phyloP scores from a whole-genome alignment of 2,888 invertebrate species.

The Anarsia innoxiella region DNA sequence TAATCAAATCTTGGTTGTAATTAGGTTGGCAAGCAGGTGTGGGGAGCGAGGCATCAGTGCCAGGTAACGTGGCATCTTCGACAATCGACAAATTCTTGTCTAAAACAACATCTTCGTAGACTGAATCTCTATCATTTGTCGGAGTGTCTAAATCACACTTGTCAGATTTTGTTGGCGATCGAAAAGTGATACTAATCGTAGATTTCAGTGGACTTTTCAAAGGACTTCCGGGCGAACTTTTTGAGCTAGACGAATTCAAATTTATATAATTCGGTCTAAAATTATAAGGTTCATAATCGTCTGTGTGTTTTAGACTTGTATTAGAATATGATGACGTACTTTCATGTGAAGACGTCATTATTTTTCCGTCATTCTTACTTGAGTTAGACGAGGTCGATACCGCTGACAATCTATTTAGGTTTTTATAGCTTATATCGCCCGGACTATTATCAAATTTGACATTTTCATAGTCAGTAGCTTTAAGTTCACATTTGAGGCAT shows the following conservation, averaged over 20 bases:
- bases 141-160: conserved; percentile 67
- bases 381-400: conserved; percentile 60
- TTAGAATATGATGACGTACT: conserved; percentile 63
- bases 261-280: conserved; percentile 67
- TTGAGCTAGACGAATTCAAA: conserved; percentile 58
- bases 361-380: conserved; percentile 36
- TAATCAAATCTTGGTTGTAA: conserved; percentile 50
- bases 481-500: conserved; percentile 61
- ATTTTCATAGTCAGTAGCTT: conserved; percentile 52
- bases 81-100: conserved; percentile 68
- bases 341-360: conserved; percentile 68
- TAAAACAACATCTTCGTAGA: conserved; percentile 76
- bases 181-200: conserved; percentile 83
- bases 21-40: conserved; percentile 73
- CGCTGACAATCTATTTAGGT: conserved; percentile 63
- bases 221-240: conserved; percentile 58
- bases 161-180: conserved; percentile 75
- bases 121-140: conserved; percentile 65
- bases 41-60: conserved; percentile 72
- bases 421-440: conserved; percentile 65
- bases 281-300: conserved; percentile 55
- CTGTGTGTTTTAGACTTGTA: conserved; percentile 46
- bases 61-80: conserved; percentile 72
- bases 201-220: conserved; percentile 78
- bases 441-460: conserved; percentile 47